Evolutionary conservation across 2,113 vertebrate genomes (phyloP).

Genomic region (Platysteira castanea): DNA sequence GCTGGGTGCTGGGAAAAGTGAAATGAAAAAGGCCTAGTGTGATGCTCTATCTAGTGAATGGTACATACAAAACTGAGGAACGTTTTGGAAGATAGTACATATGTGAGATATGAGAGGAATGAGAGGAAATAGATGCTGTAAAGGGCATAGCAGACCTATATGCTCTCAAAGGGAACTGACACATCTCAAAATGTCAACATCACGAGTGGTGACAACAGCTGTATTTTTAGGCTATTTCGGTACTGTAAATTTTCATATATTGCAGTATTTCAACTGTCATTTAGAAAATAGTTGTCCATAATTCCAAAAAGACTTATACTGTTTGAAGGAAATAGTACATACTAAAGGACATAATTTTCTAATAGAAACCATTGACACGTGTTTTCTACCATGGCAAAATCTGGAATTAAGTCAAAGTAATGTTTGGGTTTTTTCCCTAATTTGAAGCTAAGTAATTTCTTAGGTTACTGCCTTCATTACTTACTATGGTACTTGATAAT

Average conservation of each 20-base stretch:
- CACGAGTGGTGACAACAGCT: not conserved
- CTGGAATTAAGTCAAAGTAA: not conserved
- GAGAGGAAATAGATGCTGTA: not conserved
- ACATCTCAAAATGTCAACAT: not conserved
- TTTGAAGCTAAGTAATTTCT: not conserved
- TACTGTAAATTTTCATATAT: not conserved
- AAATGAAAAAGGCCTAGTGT: not conserved
- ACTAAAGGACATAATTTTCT: not conserved
- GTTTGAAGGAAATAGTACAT: not conserved
- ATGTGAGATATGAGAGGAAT: not conserved
- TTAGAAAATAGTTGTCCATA: not conserved
- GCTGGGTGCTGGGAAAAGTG: not conserved
- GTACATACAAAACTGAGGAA: not conserved
- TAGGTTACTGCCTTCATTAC: not conserved
- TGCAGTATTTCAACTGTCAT: not conserved
- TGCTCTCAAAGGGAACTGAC: not conserved
- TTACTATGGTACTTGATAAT: not conserved
- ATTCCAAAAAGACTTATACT: not conserved
- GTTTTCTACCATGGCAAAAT: not conserved
- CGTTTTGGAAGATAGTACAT: not conserved
- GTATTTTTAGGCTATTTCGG: not conserved
- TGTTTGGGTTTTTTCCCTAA: accelerated
- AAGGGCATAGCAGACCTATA: not conserved
- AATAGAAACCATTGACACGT: not conserved
- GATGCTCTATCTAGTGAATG: not conserved